Base-by-base conservation (phyloP, 2,113 vertebrate species). In the Eublepharis macularius region DNA sequence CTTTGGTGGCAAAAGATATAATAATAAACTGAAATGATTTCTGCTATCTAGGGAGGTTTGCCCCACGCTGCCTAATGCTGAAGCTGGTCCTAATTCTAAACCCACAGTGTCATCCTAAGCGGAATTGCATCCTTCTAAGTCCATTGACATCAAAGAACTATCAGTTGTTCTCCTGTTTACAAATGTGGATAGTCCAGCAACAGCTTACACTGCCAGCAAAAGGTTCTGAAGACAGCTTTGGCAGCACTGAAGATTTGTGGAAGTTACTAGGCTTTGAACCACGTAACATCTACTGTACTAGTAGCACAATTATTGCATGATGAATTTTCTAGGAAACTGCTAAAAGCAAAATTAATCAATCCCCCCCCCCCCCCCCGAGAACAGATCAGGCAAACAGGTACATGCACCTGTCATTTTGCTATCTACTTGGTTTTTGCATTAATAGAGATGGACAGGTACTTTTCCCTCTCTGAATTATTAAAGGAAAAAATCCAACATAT, bases 241-340 rank as follows among this genome's bases (percentile, higher is more conserved):
- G 72, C 3, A 75, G 16, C 49, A 81, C 36, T 49, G 90, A 86
- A 86, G 21, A 2, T 87, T 91, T 87, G 75, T 84, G 80, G 89
- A 93, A 87, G 66, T 91, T 87, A 82, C 76, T 84, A 90, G 51
- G 57, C 72, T 5, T 84, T 91, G 51, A 83, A 0, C 84, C 90
- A 57, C 26, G 90, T 60, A 0, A 7, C 51, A 87, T 86, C 83
- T 51, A 45, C 87, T 5, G 47, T 45, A 49, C 69, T 74, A 91
- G 65, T 12, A 75, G 24, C 9, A 74, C 7, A 79, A 19, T 90
- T 73, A 82, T 83, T 78, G 92, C 91, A 84, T 68, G 29, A 86
- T 63, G 29, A 43, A 88, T 91, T 91, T 93, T 90, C 70, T 83
- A 21, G 47, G 88, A 82, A 17, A 5, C 7, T 73, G 45, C 43